Evolutionary conservation across 2,797 vertebrate genomes (phyloP).

Genomic region (Chaunax sp.): DNA sequence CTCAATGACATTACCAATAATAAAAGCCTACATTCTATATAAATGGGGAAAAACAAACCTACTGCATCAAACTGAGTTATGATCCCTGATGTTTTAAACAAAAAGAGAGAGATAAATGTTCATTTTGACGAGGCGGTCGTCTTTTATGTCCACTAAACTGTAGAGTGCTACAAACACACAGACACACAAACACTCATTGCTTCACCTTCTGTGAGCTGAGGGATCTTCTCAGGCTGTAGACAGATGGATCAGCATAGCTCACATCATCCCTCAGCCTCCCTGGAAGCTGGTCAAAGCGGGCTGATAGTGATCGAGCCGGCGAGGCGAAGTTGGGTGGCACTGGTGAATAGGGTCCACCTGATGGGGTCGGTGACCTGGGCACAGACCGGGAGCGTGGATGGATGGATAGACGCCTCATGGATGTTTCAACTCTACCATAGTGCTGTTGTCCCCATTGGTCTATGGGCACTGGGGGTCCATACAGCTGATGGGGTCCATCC

Average conservation of each 20-base stretch:
- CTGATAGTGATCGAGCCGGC: slow-evolving; percentile 88
- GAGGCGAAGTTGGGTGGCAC: slow-evolving; percentile 86
- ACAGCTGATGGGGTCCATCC: slow-evolving; percentile 79
- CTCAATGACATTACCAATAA: too few species aligned
- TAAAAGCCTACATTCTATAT: too few species aligned
- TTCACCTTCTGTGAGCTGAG: slow-evolving; percentile 94
- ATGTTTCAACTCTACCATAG: slow-evolving; percentile 83
- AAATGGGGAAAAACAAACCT: too few species aligned
- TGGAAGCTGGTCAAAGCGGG: slow-evolving; percentile 85
- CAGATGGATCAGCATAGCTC: slow-evolving; percentile 86
- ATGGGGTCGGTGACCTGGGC: slow-evolving; percentile 91
- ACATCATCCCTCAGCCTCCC: slow-evolving; percentile 85
- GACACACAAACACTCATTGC: too few species aligned
- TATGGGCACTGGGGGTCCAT: slow-evolving; percentile 50
- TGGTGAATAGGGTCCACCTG: slow-evolving; percentile 88
- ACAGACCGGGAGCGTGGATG: slow-evolving; percentile 93
- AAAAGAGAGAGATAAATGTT: too few species aligned
- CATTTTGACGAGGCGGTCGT: too few species aligned
- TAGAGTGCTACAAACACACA: too few species aligned
- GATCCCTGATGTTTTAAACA: too few species aligned
- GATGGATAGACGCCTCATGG: slow-evolving; percentile 90
- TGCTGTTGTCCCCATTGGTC: slow-evolving; percentile 79
- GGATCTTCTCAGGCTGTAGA: slow-evolving; percentile 90
- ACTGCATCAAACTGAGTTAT: too few species aligned
- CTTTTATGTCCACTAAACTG: too few species aligned